phyloP scores from a whole-genome alignment of 2,797 vertebrate genomes.

The Argentina silus region DNA sequence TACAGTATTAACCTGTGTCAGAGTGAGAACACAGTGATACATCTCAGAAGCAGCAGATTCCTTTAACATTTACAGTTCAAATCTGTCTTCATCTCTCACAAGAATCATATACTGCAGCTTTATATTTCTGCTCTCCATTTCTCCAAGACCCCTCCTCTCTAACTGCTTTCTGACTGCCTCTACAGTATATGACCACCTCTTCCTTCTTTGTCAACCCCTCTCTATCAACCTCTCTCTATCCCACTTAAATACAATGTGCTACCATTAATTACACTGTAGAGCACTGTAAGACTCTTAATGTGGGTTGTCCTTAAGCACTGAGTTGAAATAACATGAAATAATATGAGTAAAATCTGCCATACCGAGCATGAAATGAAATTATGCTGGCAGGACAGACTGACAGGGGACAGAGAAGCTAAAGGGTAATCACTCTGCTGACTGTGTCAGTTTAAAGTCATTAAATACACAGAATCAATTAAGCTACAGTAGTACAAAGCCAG shows the following conservation, averaged over 20 bases:
- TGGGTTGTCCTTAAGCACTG: neutral
- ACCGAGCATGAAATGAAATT: slow-evolving; percentile 12
- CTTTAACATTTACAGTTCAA: slow-evolving; percentile 10
- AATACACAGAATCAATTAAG: slow-evolving; percentile 17
- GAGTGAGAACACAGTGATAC: neutral
- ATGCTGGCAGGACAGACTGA: neutral
- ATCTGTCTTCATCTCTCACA: slow-evolving; percentile 11
- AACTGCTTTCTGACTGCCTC: slow-evolving; percentile 10
- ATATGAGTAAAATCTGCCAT: neutral
- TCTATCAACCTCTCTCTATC: neutral
- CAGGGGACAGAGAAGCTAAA: slow-evolving; percentile 8
- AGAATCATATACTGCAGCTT: neutral
- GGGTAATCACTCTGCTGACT: slow-evolving; percentile 27
- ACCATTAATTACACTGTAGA: neutral
- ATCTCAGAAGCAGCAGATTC: slow-evolving; percentile 15
- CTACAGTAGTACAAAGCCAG: slow-evolving; percentile 5
- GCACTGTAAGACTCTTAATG: neutral
- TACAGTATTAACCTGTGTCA: slow-evolving; percentile 23
- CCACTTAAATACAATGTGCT: neutral
- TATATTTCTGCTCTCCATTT: slow-evolving; percentile 23
- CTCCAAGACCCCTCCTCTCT: slow-evolving; percentile 24
- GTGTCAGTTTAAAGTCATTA: slow-evolving; percentile 18
- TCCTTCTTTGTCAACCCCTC: neutral
- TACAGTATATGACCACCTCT: neutral
- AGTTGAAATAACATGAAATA: neutral